Evolutionary conservation across 1,140 invertebrate species (phyloP), one percentile per base, ranked within the genome.

Genomic region (Lordiphosa collinella): DNA sequence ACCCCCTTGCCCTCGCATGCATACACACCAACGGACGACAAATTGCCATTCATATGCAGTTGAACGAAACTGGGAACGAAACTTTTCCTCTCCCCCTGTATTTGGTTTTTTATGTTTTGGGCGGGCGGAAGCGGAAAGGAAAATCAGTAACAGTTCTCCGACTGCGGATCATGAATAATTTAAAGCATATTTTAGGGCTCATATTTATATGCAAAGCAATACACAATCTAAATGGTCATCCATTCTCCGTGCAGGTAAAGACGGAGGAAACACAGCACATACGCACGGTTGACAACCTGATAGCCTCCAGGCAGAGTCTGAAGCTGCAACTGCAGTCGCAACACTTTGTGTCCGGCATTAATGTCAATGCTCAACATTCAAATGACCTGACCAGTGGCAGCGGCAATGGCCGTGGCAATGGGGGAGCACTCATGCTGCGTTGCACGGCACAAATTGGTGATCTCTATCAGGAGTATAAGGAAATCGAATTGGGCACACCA

Each of bases 381-480:
- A 56, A 63, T 65, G 62, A 22, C 22, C 13, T 44, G 41, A n/a
- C 69, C 36, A 85, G 63, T 57, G 54, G 51, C 12, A 65, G 46
- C 14, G 37, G 36, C 38, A 47, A 47, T 31, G 49, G 50, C n/a
- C 40, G 38, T 29, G 25, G 7, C 25, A 53, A 52, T 34, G 58
- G 44, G 7, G 90, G 90, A 2, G 86, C 89, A 22, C 70, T 92
- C 34, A 72, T 91, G 43, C 74, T 92, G 54, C 89, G 89, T 38
- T 92, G 91, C 65, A 90, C 90, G 14, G 90, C 91, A 54, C 84
- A 91, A 75, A 89, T 92, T 69, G 87, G 85, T 50, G 90, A 90
- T 64, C 85, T 91, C 60, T 91, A 91, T 88, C 87, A 90, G 37
- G 89, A 91, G 69, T 89, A 90, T 49, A 89, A 90, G 46, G 90